Evolutionary conservation across 2,888 invertebrate genomes (phyloP).

Genomic region (Lasiommata megera): DNA sequence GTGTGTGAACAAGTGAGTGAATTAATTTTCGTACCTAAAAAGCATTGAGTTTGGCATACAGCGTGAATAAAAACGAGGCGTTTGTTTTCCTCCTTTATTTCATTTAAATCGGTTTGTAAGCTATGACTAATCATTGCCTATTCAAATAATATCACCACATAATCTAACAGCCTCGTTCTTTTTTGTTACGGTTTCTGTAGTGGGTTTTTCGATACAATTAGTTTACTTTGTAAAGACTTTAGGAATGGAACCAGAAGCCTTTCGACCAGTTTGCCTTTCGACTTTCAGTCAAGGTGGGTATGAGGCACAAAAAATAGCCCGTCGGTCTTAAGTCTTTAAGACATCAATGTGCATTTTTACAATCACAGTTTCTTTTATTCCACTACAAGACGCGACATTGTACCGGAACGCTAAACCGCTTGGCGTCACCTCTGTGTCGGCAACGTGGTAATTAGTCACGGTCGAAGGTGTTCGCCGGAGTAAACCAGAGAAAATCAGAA

Average conservation of each 20-base stretch:
- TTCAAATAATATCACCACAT: not conserved
- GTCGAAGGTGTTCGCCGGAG: too few relatives aligned
- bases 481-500: too few relatives aligned
- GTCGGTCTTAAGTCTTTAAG: too few relatives aligned
- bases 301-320: too few relatives aligned
- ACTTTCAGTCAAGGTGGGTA: not conserved
- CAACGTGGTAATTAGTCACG: too few relatives aligned
- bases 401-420: too few relatives aligned
- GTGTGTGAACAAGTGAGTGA: constrained; percentile 16
- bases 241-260: not conserved
- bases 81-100: constrained; percentile 14
- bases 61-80: constrained; percentile 6
- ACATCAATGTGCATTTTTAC: too few relatives aligned
- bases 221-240: not conserved
- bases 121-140: not conserved
- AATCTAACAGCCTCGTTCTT: not conserved
- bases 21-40: constrained; percentile 19
- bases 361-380: too few relatives aligned
- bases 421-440: too few relatives aligned
- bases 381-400: too few relatives aligned
- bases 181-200: not conserved
- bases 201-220: not conserved
- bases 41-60: constrained; percentile 11
- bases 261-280: not conserved
- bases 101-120: not conserved